These are phyloP conservation scores for Pelosia muscerda DNA, from an alignment of 2,888 invertebrate species.

Conservation along the genomic window DNA sequence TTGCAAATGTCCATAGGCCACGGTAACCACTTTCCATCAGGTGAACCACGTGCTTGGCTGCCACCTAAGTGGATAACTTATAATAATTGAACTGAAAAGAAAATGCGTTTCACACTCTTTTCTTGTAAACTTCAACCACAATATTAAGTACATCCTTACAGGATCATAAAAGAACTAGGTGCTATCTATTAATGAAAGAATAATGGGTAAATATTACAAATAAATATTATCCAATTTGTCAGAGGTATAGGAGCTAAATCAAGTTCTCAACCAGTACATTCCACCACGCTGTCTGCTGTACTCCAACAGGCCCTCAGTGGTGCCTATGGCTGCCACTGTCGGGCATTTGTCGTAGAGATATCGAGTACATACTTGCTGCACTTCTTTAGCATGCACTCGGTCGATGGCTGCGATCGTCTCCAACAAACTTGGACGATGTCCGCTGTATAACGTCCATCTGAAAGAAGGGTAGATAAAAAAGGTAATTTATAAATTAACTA, in stretches of 20 bases:
- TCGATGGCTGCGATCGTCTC: constrained; percentile 96
- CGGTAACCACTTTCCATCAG: no score
- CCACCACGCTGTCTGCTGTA: constrained; percentile 92
- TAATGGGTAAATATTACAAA: no score
- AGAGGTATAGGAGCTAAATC: constrained; percentile 23
- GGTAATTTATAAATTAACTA: no score
- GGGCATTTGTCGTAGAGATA: constrained; percentile 97
- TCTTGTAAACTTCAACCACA: no score
- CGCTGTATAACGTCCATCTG: constrained; percentile 93
- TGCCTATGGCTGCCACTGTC: constrained; percentile 96
- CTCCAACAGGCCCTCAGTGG: constrained; percentile 93
- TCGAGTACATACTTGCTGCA: constrained; percentile 92
- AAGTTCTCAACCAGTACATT: constrained; percentile 92
- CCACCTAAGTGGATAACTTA: no score
- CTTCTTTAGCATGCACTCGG: constrained; percentile 90
- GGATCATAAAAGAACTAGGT: no score
- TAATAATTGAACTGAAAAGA: no score
- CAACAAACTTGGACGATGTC: constrained; percentile 93
- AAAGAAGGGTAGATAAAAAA: neutral
- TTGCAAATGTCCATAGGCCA: no score
- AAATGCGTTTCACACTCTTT: no score
- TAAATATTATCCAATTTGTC: neutral
- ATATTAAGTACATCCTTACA: no score
- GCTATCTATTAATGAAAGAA: neutral
- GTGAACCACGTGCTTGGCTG: no score